A percentile compares a stretch with the other conserved stretches of the same genome.
Conservation (phyloP, 2,113 vertebrate species). For the Danionella cerebrum region DNA sequence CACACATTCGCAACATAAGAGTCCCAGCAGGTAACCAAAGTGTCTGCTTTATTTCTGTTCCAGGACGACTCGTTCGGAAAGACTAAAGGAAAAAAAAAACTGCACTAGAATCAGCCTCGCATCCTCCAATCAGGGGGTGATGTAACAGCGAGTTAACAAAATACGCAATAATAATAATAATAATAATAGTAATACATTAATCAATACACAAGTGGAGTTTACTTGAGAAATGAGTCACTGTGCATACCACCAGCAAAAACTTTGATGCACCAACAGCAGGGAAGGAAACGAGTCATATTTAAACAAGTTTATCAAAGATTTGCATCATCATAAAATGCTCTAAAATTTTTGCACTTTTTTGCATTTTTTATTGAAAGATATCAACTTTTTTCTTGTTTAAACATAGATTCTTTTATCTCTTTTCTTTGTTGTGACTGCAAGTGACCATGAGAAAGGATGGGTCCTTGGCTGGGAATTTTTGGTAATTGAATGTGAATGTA, state of each 20-base stretch:
- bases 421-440: slow-evolving; percentile 23
- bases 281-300: slow-evolving; percentile 69
- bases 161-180: slow-evolving; percentile 55
- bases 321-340: slow-evolving; percentile 70
- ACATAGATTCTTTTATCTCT: slow-evolving; percentile 33
- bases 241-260: slow-evolving; percentile 69
- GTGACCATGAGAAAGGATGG: slow-evolving; percentile 42
- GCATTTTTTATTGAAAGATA: slow-evolving; percentile 44
- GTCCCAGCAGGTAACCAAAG: slow-evolving; percentile 60
- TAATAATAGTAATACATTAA: slow-evolving; percentile 64
- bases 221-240: slow-evolving; percentile 54
- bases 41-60: slow-evolving; percentile 68
- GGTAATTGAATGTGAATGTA: slow-evolving; percentile 9
- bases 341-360: slow-evolving; percentile 55
- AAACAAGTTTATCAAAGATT: slow-evolving; percentile 77
- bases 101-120: slow-evolving; percentile 50
- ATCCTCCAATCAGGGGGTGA: slow-evolving; percentile 29
- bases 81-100: slow-evolving; percentile 64
- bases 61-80: slow-evolving; percentile 69
- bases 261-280: slow-evolving; percentile 63
- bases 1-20: background rate
- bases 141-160: slow-evolving; percentile 46
- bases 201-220: slow-evolving; percentile 66
- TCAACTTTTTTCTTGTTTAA: slow-evolving; percentile 33
- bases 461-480: slow-evolving; percentile 37